A percentile compares a stretch with the other conserved stretches of the same genome.
Conservation (phyloP, 2,888 invertebrate species). For the Punctoribates punctum region DNA sequence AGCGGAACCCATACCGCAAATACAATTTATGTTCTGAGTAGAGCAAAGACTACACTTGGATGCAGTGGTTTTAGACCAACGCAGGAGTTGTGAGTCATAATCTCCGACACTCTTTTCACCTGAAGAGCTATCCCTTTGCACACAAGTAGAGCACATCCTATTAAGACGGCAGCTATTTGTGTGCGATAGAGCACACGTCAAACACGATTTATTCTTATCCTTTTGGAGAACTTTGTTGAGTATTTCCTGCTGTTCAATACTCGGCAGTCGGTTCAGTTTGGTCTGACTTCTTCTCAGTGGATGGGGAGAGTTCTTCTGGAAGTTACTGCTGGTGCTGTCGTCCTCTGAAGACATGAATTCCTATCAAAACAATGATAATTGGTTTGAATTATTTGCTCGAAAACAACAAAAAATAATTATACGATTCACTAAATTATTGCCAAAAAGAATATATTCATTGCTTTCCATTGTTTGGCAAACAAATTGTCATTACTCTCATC, state of each 20-base stretch:
- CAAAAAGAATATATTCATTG: too few species aligned
- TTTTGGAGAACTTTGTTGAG: conserved; percentile 31
- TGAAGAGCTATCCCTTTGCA: conserved; percentile 38
- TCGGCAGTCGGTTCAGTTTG: conserved; percentile 40
- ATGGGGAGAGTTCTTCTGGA: conserved; percentile 44
- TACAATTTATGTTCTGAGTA: too few species aligned
- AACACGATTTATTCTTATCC: conserved; percentile 14
- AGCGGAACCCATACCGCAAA: background rate
- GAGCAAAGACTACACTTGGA: background rate
- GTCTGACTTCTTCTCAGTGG: conserved; percentile 41
- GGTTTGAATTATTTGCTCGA: background rate
- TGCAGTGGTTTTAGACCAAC: conserved; percentile 3
- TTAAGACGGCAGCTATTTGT: conserved; percentile 5
- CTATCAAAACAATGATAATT: conserved; percentile 1
- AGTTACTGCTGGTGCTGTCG: conserved; percentile 28
- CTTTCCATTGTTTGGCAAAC: too few species aligned
- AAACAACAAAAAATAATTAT: background rate
- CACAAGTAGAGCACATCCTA: conserved; percentile 35
- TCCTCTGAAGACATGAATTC: conserved; percentile 31
- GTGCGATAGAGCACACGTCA: conserved; percentile 22
- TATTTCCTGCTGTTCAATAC: conserved; percentile 42
- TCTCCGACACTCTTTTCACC: conserved; percentile 33
- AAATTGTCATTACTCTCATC: too few species aligned
- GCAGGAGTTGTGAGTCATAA: background rate
- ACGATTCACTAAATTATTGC: background rate